Conservation (phyloP, 1,140 invertebrate genomes). For the Proctacanthus coquilletti region DNA sequence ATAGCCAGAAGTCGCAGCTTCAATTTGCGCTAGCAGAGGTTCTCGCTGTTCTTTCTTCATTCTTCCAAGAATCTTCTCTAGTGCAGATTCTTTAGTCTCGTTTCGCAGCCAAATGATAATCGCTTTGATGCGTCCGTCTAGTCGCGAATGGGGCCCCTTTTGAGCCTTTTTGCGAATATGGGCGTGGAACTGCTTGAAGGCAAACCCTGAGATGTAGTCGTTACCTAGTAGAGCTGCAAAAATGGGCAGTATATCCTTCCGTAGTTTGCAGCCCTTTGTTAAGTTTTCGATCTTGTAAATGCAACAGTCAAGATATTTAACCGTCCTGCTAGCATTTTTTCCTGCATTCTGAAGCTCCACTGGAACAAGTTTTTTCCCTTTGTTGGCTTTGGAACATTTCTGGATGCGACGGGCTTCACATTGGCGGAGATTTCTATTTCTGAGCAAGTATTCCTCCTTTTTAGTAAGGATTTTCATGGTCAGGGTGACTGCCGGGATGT, state of each 20-base stretch:
- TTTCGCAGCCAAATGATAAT: slow-evolving; percentile 57
- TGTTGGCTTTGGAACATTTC: slow-evolving; percentile 19
- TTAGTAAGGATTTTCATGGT: slow-evolving; percentile 30
- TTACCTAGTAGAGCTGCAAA: slow-evolving; percentile 72
- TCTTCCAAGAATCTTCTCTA: slow-evolving; percentile 44
- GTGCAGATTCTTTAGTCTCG: slow-evolving; percentile 48
- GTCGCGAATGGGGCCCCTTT: slow-evolving; percentile 37
- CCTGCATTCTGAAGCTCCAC: slow-evolving; percentile 1
- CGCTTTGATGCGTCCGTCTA: slow-evolving; percentile 46
- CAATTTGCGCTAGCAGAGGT: slow-evolving; percentile 38
- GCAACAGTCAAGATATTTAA: slow-evolving; percentile 42
- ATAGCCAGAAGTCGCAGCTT: slow-evolving; percentile 45
- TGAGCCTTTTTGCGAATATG: too few species aligned
- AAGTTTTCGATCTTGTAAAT: slow-evolving; percentile 57
- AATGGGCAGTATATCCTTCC: slow-evolving; percentile 51
- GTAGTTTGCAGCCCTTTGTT: slow-evolving; percentile 44
- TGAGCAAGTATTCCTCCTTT: too few species aligned
- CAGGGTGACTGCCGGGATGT: slow-evolving; percentile 61
- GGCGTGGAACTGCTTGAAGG: slow-evolving; percentile 54
- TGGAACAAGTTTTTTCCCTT: slow-evolving; percentile 14
- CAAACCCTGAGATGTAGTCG: slow-evolving; percentile 58
- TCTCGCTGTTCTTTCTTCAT: slow-evolving; percentile 37
- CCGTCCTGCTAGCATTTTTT: slow-evolving; percentile 9
- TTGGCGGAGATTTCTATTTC: slow-evolving; percentile 10
- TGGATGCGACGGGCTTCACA: slow-evolving; percentile 21